phyloP scores from a whole-genome alignment of 1,140 invertebrate genomes.

The Neotoxoptera formosana region DNA sequence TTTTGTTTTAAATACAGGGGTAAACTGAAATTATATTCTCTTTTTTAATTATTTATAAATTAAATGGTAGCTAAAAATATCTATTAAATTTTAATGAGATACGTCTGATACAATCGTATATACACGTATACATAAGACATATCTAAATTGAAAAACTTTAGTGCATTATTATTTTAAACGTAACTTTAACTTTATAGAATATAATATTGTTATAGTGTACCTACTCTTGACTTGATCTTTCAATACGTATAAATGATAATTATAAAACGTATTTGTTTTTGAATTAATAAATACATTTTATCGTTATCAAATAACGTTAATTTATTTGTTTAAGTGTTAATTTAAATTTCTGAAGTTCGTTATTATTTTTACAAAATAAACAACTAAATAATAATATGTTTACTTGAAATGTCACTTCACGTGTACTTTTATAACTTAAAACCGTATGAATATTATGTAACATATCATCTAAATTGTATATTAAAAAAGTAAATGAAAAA shows the following conservation, averaged over 20 bases:
- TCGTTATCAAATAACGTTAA: neutral
- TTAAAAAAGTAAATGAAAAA: neutral
- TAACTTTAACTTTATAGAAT: neutral
- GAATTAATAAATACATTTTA: neutral
- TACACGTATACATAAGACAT: neutral
- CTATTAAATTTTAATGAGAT: constrained; percentile 12
- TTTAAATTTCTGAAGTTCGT: neutral
- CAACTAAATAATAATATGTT: neutral
- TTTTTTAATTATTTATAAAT: constrained; percentile 9
- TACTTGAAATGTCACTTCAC: neutral
- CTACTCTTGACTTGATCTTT: neutral
- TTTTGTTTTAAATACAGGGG: neutral
- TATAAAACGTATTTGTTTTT: neutral
- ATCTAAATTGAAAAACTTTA: constrained; percentile 12
- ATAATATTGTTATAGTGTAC: neutral
- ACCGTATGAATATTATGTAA: neutral
- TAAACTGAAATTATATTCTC: neutral
- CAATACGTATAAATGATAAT: neutral
- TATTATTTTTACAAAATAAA: neutral
- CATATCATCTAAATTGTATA: neutral
- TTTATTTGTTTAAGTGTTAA: neutral
- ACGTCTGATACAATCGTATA: neutral
- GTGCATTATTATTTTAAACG: neutral
- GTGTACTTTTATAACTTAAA: neutral
- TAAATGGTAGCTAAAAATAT: neutral